A percentile compares a stretch with the other conserved stretches of the same genome.
phyloP scores from a whole-genome alignment of 2,888 invertebrate species.

The Bibio marci region DNA sequence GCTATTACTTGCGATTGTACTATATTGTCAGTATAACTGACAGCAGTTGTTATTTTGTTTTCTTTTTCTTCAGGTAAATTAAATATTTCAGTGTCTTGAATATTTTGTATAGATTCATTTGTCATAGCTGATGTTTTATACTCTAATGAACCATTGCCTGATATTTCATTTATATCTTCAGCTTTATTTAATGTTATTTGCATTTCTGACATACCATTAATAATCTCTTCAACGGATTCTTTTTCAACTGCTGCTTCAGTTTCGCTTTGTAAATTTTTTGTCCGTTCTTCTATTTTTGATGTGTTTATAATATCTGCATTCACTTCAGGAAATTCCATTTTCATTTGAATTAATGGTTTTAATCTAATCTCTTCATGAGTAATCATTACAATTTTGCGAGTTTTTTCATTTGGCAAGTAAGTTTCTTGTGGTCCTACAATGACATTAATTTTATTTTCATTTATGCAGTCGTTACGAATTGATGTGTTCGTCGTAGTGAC shows the following conservation, averaged over 20 bases:
- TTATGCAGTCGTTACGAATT: neutral
- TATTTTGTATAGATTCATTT: neutral
- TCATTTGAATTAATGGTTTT: conserved; percentile 45
- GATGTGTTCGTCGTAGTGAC: neutral
- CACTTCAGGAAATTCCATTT: conserved; percentile 36
- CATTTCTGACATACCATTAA: no score
- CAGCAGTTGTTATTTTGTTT: no score
- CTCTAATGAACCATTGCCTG: no score
- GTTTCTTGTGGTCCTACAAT: no score
- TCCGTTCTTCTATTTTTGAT: conserved; percentile 12
- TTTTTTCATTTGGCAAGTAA: conserved; percentile 13
- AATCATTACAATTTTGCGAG: conserved; percentile 42
- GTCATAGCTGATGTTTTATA: conserved; percentile 2
- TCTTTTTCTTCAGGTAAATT: no score
- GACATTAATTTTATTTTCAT: no score
- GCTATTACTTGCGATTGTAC: no score
- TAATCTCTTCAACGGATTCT: no score
- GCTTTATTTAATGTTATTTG: no score
- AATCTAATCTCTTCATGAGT: conserved; percentile 55
- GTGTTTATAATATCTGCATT: conserved; percentile 18
- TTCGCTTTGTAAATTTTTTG: neutral
- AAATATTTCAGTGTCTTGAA: conserved; percentile 1
- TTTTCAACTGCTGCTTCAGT: no score
- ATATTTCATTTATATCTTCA: no score
- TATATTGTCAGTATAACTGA: no score